phyloP scores from a whole-genome alignment of 2,797 vertebrate genomes.

The Leptoclinus maculatus region DNA sequence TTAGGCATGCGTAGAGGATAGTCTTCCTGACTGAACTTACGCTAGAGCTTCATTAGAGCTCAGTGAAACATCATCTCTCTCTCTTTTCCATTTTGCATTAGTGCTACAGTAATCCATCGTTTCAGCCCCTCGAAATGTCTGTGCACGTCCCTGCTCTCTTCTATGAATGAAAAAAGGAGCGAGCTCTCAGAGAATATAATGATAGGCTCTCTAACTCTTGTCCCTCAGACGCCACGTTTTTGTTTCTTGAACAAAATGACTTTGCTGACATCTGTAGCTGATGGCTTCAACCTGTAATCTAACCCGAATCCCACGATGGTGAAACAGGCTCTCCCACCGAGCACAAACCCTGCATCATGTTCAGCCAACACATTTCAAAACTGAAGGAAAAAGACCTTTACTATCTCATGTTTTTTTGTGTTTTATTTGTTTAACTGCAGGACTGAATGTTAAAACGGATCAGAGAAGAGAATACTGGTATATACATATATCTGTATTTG shows the following conservation, averaged over 20 bases:
- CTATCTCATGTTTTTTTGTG: background rate
- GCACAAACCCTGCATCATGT: background rate
- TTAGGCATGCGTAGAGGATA: no score
- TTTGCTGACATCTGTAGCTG: conserved; percentile 1
- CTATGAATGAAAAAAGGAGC: no score
- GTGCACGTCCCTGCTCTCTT: background rate
- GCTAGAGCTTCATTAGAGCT: background rate
- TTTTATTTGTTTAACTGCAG: background rate
- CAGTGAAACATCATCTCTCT: background rate
- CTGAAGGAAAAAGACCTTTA: background rate
- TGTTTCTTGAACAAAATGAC: conserved; percentile 28
- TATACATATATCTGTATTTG: background rate
- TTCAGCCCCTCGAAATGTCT: background rate
- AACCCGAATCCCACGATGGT: conserved; percentile 8
- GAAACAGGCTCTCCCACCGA: conserved; percentile 1
- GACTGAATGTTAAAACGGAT: background rate
- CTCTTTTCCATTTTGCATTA: background rate
- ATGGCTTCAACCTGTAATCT: conserved; percentile 17
- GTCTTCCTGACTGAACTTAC: no score
- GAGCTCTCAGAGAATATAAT: no score
- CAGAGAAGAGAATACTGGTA: background rate
- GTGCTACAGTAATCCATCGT: background rate
- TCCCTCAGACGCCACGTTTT: conserved; percentile 5
- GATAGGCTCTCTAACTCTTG: background rate
- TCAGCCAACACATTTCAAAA: background rate